phyloP scores from a whole-genome alignment of 1,140 invertebrate genomes.

The Pristionchus pacificus region DNA sequence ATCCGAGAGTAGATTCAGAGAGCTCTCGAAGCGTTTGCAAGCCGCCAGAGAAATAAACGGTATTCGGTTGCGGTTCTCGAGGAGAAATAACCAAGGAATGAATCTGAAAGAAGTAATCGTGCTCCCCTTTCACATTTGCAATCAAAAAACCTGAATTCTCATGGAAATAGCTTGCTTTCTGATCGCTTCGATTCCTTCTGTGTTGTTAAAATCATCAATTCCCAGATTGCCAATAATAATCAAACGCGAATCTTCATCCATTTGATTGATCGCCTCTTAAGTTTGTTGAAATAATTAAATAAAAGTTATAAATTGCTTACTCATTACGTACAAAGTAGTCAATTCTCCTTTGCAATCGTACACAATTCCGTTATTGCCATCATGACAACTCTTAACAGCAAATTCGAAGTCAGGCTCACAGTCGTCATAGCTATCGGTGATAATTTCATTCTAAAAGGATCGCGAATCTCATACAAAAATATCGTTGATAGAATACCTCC shows the following conservation, averaged over 20 bases:
- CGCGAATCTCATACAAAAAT: not conserved
- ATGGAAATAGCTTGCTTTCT: not conserved
- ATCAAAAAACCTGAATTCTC: not conserved
- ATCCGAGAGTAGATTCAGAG: not conserved
- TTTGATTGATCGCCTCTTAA: not conserved
- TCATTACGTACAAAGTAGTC: too few relatives aligned
- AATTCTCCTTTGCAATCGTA: not conserved
- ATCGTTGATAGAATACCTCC: not conserved
- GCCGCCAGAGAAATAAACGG: not conserved
- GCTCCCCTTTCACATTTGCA: not conserved
- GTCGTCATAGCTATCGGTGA: not conserved
- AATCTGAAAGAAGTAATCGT: not conserved
- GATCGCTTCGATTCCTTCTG: not conserved
- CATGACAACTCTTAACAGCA: not conserved
- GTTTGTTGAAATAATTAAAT: too few relatives aligned
- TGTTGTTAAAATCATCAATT: not conserved
- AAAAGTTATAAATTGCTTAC: too few relatives aligned
- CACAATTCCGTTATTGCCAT: not conserved
- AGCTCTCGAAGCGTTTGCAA: not conserved
- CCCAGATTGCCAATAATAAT: not conserved
- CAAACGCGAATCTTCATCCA: not conserved
- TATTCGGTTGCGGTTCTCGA: not conserved
- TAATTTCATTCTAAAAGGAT: not conserved
- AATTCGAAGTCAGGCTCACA: not conserved
- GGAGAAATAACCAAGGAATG: not conserved